phyloP scores from a whole-genome alignment of 2,888 invertebrate species.

The Drosophila pegasa region DNA sequence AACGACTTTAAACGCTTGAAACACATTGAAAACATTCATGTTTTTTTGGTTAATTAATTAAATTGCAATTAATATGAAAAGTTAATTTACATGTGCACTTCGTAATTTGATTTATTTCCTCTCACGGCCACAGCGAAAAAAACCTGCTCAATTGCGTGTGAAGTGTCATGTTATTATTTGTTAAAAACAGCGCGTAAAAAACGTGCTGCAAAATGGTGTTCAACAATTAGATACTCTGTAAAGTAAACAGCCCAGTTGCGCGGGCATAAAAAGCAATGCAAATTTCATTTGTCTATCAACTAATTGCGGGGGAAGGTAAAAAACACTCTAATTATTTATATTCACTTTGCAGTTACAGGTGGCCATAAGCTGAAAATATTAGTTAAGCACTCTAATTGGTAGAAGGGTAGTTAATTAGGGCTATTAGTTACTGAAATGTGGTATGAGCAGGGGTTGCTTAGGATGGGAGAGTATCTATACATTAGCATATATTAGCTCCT shows the following conservation, averaged over 20 bases:
- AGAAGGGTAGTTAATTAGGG: background rate
- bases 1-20: conserved; percentile 40
- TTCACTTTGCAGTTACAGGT: background rate
- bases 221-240: conserved; percentile 13
- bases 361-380: background rate
- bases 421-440: background rate
- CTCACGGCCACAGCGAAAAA: conserved; percentile 19
- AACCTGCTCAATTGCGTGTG: conserved; percentile 51
- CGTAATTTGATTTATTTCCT: conserved; percentile 71
- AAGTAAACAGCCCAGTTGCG: background rate
- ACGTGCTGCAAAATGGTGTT: background rate
- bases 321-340: background rate
- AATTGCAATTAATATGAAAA: conserved; percentile 75
- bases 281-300: background rate
- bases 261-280: background rate
- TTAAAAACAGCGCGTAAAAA: conserved; percentile 4
- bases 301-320: background rate
- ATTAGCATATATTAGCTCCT: too few species aligned
- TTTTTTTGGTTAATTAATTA: conserved; percentile 67
- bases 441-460: too few species aligned
- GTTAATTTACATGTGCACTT: conserved; percentile 74
- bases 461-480: too few species aligned
- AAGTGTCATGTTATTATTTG: conserved; percentile 45
- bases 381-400: background rate
- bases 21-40: conserved; percentile 40